Evolutionary conservation across 1,140 invertebrate genomes (phyloP), one percentile per base, ranked within the genome.

Genomic region (Sycophaga agraensis): DNA sequence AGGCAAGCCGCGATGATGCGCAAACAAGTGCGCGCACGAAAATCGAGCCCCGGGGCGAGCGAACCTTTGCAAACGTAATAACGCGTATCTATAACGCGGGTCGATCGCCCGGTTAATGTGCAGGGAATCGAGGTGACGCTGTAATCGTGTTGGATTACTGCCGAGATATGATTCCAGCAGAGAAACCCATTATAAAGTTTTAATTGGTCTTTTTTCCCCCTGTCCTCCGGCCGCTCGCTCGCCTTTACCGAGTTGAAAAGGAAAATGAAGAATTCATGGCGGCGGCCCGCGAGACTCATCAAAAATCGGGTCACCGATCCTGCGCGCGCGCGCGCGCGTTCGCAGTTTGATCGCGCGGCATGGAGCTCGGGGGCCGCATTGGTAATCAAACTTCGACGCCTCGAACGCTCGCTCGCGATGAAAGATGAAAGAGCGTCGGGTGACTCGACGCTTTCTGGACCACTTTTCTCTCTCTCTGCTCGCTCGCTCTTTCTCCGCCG

Each of bases 341-440:
- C 17, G 39, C n/a, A 53, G 35, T 40, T 22, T 16, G 50, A 53
- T 40, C 22, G 21, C 43, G 26, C 28, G 48, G 16, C 5, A 16
- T 28, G 31, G n/a, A 19, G 21, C n/a, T n/a, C 16, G 43, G 16
- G 34, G 34, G 34, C 56, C 42, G 21, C 28, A 65, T 55, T 55
- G 56, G 53, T 64, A 70, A 66, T 65, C 45, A 70, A 68, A 68
- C 53, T 66, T 68, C 42, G 66, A 70, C 63, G 60, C 66, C 62
- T 68, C 21, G 57, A 37, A 43, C 22, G 49, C 66, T 39, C 22
- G 49, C 66, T 40, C 48, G 35, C 58, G 65, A 59, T 64, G 61
- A 60, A 53, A 66, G 61, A 68, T 68, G 67, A 64, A 68, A 59
- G 58, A 66, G 35, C 55, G 43, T 45, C 49, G 45, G 24, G 40